Base-by-base conservation (phyloP, 2,888 invertebrate genomes). In the Thymelicus lineola region DNA sequence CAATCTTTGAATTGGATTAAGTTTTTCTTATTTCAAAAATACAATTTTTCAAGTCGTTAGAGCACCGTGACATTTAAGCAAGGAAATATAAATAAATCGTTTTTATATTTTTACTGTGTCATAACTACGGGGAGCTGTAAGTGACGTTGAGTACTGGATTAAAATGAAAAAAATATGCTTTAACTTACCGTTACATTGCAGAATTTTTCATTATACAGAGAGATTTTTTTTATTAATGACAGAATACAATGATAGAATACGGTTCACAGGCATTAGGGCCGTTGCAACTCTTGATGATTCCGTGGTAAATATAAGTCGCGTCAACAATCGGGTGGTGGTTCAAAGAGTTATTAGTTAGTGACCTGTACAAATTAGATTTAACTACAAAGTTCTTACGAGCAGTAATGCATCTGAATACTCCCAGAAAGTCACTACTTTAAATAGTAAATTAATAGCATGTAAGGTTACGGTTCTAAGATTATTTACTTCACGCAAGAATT, bases 131-230 rank as follows among this genome's bases (percentile, higher is more conserved):
- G 5, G n/a, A 20, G 63, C 53, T 63, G 50, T 36, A 50, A 38
- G 36, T 50, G 63, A 64, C 63, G 53, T 55, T 64, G 53, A 64
- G 63, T 53, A 64, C 63, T 55, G 17, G 50, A 53, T 64, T 53
- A 64, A 73, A 73, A 72, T 74, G 71, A 71, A 76, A 76, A 75
- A 72, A 66, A 73, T 42, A 72, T 63, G 35, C 67, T 66, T 71
- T 71, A 70, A 71, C 71, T 67, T 50, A 73, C 72, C 72, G 66
- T 75, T 75, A 74, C 73, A 71, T 74, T 73, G 72, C 71, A 67
- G 69, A 65, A 69, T 66, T 67, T 68, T 69, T 71, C 65, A 71
- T 72, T 67, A 74, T 69, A 72, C 60, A 72, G 6, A 50, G 50
- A 50, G 17, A 0, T 50, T 15, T 50, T 48, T 17, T 50, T 17